Base-by-base conservation (phyloP, 2,113 vertebrate genomes). In the Colistium nudipinnis region DNA sequence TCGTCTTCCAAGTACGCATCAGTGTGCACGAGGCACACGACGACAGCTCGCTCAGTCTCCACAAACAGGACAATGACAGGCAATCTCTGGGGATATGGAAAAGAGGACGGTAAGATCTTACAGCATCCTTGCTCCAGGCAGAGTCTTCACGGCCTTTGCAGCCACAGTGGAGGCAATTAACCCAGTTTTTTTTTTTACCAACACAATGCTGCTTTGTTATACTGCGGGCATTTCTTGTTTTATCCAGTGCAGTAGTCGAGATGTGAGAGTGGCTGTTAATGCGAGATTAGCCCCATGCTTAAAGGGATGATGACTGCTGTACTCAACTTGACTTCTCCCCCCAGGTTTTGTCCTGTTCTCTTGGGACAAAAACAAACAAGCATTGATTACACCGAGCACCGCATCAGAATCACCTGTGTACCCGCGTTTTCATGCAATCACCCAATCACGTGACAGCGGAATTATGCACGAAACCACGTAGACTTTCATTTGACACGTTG, bases 31-130 rank as follows among this genome's bases (percentile, higher is more conserved):
- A 54, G 22, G 4, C 43, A 16, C 5, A 22, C 7, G 3, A 22
- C 4, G 27, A 31, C 19, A 11, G 14, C 17, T 67, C 8, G 27
- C 39, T 17, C 4, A 12, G 30, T 45, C 41, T 70, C 64, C 60
- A 25, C 39, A 13, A 45, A 17, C 57, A 7, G 47, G 43, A 75
- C 51, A 28, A 98, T 99, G 97, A 95, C 94, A 17, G 94, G 95
- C 41, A 91, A 94, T 53, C 91, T 78, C 75, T 99, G 97, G 97
- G 96, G 97, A 78, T 99, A 99, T 65, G 95, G 95, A 68, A 93
- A 93, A 78, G 91, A 95, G 76, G 93, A 98, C 85, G 97, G 97
- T 99, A 94, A 94, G 95, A 53, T 24, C 11, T 17, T 4, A 14
- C 6, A 65, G 25, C 31, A 62, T 74, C 19, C 27, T 7, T 9